Evolutionary conservation across 2,797 vertebrate species (phyloP).

Genomic region (Acipenser transmontanus): DNA sequence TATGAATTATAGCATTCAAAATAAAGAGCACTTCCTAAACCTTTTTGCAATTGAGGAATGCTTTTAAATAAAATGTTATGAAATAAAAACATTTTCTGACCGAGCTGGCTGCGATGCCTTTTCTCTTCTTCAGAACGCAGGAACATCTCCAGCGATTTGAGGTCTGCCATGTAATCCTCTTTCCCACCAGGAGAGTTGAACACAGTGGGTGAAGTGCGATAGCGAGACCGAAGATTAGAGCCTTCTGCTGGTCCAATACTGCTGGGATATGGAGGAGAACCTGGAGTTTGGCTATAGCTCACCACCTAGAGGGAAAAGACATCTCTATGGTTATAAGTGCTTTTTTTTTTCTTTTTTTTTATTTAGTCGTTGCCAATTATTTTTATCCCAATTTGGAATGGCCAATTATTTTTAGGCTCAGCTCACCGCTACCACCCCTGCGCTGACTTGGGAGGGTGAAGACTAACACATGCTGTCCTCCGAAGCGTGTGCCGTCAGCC

Average conservation of each 20-base stretch:
- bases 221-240: conserved; percentile 70
- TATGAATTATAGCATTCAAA: not conserved
- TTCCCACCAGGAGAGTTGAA: conserved; percentile 80
- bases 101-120: conserved; percentile 79
- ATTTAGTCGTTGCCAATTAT: no score
- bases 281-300: conserved; percentile 66
- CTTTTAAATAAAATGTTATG: no score
- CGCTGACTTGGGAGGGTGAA: no score
- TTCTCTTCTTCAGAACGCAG: conserved; percentile 84
- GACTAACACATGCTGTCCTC: no score
- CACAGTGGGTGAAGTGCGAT: conserved; percentile 75
- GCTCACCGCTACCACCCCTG: no score
- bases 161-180: conserved; percentile 85
- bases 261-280: conserved; percentile 60
- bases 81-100: conserved; percentile 40
- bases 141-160: conserved; percentile 78
- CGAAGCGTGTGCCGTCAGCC: no score
- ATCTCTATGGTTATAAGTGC: not conserved
- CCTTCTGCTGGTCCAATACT: conserved; percentile 71
- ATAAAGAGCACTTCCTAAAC: no score
- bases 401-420: no score
- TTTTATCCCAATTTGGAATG: no score
- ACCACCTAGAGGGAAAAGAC: conserved; percentile 52
- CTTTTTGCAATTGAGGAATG: no score
- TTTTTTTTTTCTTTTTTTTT: not conserved